Evolutionary conservation across 64 coral and sea anemone species (phyloP), one percentile per base, ranked within the genome.

Genomic region (Porites australiensis): DNA sequence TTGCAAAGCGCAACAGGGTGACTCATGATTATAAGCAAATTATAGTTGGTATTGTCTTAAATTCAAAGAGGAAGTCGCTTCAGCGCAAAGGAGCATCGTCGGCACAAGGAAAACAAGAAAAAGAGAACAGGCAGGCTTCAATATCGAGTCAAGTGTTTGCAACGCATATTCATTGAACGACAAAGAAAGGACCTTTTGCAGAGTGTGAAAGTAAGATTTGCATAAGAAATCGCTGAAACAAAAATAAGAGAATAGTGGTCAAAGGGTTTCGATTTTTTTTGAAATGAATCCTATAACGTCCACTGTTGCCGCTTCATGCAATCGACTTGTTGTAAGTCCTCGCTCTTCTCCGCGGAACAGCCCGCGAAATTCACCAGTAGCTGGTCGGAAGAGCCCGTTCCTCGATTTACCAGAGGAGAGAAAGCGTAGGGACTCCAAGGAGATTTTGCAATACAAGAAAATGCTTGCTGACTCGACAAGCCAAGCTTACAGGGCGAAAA

Each of bases 231-330:
- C 47, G 20, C 50, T 21, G 19, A 48, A 84, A 68, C 81, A 9
- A 16, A 19, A n/a, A 84, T 44, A 5, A 80, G 43, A 58, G 55
- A 14, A 20, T 8, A 70, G 21, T 47, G 80, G 14, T 50, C 12
- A 18, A 66, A 48, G 18, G 20, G 46, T 50, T 84, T n/a, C 46
- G 14, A 19, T 45, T 21, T 64, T 64, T 64, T 15, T 70, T 53
- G 46, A 70, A 49, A 92, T 92, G 90, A 92, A 92, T 92, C 90
- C 90, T 0, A 92, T 92, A 44, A 92, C 90, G 0, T 88, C 86
- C 4, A 86, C 80, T 55, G 80, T 92, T 19, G 90, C 80, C 15
- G 90, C 90, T 37, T 86, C 80, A 7, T 92, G 90, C 49, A 65
- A 58, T 76, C 79, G 90, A 5, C 65, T 92, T 47, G 63, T n/a